Evolutionary conservation across 2,888 invertebrate genomes (phyloP).

Genomic region (Plutella xylostella): DNA sequence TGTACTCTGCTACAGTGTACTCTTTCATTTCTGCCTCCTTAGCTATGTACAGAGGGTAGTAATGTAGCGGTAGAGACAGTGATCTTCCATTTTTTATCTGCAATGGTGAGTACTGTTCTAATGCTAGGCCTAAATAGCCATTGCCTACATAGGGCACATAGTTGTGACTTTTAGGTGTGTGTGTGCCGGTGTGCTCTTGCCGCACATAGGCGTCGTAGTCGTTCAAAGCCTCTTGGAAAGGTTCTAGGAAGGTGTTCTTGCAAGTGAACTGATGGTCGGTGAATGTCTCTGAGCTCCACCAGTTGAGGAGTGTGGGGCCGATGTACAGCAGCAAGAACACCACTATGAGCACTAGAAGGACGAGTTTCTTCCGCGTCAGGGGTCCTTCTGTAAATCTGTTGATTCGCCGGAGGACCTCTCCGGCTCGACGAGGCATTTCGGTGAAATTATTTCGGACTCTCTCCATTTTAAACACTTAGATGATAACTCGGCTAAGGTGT

Average conservation of each 20-base stretch:
- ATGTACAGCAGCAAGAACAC: constrained; percentile 73
- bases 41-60: constrained; percentile 73
- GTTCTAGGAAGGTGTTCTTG: constrained; percentile 73
- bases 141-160: constrained; percentile 83
- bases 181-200: constrained; percentile 62
- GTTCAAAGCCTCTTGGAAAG: constrained; percentile 69
- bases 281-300: constrained; percentile 60
- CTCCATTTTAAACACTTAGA: too few species aligned
- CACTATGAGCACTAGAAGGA: constrained; percentile 61
- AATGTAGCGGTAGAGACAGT: constrained; percentile 73
- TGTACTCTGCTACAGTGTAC: constrained; percentile 77
- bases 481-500: too few species aligned
- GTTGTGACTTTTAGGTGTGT: constrained; percentile 62
- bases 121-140: constrained; percentile 75
- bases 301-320: constrained; percentile 73
- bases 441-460: constrained; percentile 35
- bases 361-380: constrained; percentile 58
- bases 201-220: constrained; percentile 77
- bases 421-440: constrained; percentile 58
- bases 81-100: constrained; percentile 77
- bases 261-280: constrained; percentile 70
- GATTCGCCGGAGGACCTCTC: constrained; percentile 52
- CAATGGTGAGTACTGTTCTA: constrained; percentile 73
- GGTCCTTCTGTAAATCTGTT: constrained; percentile 60
- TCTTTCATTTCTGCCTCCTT: constrained; percentile 70